phyloP scores from a whole-genome alignment of 2,113 vertebrate genomes.

The Condylura cristata region DNA sequence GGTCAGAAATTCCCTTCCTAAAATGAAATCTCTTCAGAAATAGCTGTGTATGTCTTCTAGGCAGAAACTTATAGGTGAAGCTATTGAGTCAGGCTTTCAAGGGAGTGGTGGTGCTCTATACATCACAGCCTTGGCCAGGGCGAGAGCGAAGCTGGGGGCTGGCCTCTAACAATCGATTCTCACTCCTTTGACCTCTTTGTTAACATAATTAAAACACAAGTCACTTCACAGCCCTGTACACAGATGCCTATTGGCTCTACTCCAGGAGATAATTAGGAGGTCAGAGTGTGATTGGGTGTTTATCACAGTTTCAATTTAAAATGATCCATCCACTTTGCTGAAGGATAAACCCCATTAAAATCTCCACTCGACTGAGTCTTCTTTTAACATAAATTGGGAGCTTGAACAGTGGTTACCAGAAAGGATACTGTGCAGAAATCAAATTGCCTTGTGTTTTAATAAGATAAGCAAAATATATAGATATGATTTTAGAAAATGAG shows the following conservation, averaged over 20 bases:
- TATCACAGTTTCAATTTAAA: slow-evolving; percentile 46
- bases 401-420: background rate
- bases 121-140: background rate
- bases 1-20: background rate
- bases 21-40: background rate
- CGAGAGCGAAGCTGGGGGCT: background rate
- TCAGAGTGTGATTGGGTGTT: background rate
- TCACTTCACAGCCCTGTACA: background rate
- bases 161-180: background rate
- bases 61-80: background rate
- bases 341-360: slow-evolving; percentile 47
- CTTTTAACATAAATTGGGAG: background rate
- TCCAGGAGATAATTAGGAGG: slow-evolving; percentile 43
- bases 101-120: background rate
- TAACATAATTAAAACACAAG: slow-evolving; percentile 40
- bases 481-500: background rate
- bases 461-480: slow-evolving; percentile 45
- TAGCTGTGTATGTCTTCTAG: background rate
- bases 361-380: background rate
- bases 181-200: slow-evolving; percentile 36
- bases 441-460: slow-evolving; percentile 33
- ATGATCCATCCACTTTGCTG: background rate
- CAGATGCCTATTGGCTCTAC: background rate
- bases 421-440: slow-evolving; percentile 13
- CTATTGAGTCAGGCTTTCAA: background rate